Base-by-base conservation (phyloP, 1,140 invertebrate species). In the Gryon sp. region DNA sequence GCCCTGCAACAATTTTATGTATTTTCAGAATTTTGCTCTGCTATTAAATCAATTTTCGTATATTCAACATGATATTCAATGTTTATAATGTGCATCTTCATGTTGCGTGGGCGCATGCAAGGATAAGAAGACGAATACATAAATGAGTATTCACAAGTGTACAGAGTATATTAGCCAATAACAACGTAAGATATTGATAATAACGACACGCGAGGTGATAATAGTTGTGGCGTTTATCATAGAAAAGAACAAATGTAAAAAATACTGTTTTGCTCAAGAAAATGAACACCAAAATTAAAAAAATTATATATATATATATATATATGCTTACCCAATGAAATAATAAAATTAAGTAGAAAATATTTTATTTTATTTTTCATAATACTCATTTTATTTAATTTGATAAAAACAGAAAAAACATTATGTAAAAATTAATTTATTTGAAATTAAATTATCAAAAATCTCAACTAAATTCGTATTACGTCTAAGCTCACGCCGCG, bases 121-220 rank as follows among this genome's bases (percentile, higher is more conserved):
- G 53, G 20, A 22, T 15, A 52, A 60, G 46, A 60, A 70, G 20
- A 16, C 46, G 26, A 18, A 28, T 55, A 24, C 40, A 40, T 14
- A 26, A 46, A 46, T 62, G 57, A 60, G 55, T 45, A 60, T 60
- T 6, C 12, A 22, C 22, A 18, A 55, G 8, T 66, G 15, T 32
- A 45, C 50, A 15, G 14, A 55, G 24, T 63, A 72, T 72, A 38
- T 72, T 72, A 72, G 68, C 43, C 59, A 72, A 72, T 57, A 63
- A 50, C 34, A 24, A 48, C 41, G 32, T 50, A 59, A 65, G 59
- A 57, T 73, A 65, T 73, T 50, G 52, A 43, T 46, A 65, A 73
- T 73, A 73, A 62, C 65, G 59, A 65, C 69, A 73, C 52, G 46
- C 59, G 28, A 73, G 26, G 52, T 50, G 59, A 73, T 73, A 73